These are phyloP conservation scores for Macaca mulatta DNA, from an alignment of 2,113 vertebrate genomes.

Conservation along the genomic window DNA sequence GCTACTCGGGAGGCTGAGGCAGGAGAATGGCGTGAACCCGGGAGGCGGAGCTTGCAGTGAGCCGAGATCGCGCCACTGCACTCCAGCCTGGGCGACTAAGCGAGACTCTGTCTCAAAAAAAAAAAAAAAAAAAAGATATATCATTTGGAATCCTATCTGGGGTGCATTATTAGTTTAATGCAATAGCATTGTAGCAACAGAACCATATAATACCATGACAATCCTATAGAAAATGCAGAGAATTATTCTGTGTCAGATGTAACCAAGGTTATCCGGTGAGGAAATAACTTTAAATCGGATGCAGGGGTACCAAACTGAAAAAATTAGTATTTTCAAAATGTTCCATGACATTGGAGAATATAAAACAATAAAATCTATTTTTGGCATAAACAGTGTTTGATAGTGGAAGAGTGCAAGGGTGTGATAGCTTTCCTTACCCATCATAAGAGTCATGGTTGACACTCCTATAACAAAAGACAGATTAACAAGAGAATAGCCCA, in stretches of 20 bases:
- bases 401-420: neutral
- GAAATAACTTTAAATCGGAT: conserved; percentile 69
- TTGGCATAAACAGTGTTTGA: conserved; percentile 15
- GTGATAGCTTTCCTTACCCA: neutral
- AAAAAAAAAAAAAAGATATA: neutral
- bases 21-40: no score
- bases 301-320: conserved; percentile 4
- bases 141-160: conserved; percentile 36
- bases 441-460: no score
- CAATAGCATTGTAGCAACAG: conserved; percentile 36
- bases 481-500: neutral
- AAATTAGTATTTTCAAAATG: conserved; percentile 44
- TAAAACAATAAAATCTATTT: conserved; percentile 44
- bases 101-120: no score
- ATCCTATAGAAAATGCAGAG: conserved; percentile 60
- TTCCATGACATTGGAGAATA: neutral
- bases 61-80: no score
- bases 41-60: no score
- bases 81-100: no score
- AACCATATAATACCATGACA: conserved; percentile 62
- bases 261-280: conserved; percentile 48
- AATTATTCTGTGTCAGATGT: conserved; percentile 58
- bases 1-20: no score
- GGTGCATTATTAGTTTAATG: conserved; percentile 69
- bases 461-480: neutral